Conservation (phyloP, 2,797 vertebrate species). For the Pyrocephalus nanus region DNA sequence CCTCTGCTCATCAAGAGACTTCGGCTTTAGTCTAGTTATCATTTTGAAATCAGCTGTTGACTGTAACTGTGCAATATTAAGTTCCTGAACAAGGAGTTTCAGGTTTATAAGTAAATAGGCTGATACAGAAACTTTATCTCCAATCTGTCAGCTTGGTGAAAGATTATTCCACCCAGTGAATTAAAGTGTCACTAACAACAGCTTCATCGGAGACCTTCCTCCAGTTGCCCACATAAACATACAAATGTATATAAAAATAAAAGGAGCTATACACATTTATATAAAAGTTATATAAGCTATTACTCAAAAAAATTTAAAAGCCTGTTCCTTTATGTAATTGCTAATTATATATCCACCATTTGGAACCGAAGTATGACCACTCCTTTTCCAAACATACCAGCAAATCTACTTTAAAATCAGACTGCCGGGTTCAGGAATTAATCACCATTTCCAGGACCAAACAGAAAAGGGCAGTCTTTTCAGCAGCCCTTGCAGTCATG, state of each 20-base stretch:
- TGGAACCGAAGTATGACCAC: rapidly evolving
- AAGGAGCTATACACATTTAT: background rate
- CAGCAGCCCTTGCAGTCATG: background rate
- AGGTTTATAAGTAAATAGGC: background rate
- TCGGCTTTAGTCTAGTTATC: background rate
- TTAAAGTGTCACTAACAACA: background rate
- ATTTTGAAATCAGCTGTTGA: background rate
- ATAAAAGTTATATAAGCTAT: background rate
- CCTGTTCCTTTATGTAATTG: background rate
- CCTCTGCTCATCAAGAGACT: background rate
- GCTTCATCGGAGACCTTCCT: background rate
- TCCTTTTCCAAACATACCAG: background rate
- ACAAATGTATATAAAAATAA: background rate
- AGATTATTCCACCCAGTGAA: background rate
- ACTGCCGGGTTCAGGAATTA: background rate
- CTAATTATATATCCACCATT: background rate
- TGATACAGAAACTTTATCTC: background rate
- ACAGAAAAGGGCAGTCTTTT: background rate
- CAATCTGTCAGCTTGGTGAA: background rate
- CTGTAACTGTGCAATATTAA: background rate
- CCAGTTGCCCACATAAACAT: background rate
- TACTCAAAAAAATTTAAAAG: background rate
- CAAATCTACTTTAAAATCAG: background rate
- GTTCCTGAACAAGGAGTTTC: background rate
- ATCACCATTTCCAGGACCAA: background rate